Evolutionary conservation across 2,797 vertebrate genomes (phyloP), one percentile per base, ranked within the genome.

Genomic region (Muraenolepis orangiensis): DNA sequence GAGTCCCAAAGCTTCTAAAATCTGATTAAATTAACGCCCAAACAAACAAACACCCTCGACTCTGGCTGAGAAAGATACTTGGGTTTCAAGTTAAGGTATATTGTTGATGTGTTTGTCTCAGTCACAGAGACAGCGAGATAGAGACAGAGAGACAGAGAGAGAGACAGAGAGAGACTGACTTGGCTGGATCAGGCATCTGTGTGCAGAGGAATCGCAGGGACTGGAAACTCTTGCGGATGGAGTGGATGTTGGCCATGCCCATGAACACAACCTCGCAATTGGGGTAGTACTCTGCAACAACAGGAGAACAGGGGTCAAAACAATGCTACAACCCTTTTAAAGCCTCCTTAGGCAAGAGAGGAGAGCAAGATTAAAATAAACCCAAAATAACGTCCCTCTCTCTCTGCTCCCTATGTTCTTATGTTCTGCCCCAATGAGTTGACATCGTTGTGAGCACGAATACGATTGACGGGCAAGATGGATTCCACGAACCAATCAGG

Each of bases 261-360:
- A 99, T 99, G 85, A 99, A 99, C 66, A 98, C 94, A n/a, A 99
- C 97, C 91, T 99, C 98, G 85, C 97, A 99, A 93, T 99, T 99
- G 0, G 98, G 98, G 79, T 99, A 99, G 93, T 99, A 99, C 81
- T 99, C 97, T 99, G 90, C 2, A 91, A 80, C 31, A 76, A 10
- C 13, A 66, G 69, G 20, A 66, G 71, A 73, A 70, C 23, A 73
- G 72, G 32, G 23, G 20, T 7, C 51, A n/a, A n/a, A 57, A 46
- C 42, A 46, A 46, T 46, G 42, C 42, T 6, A 46, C 42, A 4
- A 20, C 18, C 5, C 14, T 46, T 46, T 46, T 10, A 57, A 8
- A n/a, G 20, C 51, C 26, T 16, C 57, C 26, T n/a, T 12, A 26
- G 57, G 23, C 26, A 23, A 12, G n/a, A 64, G 46, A 4, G 23